Conservation (phyloP, 1,140 invertebrate species). For the Pachypsylla venusta region DNA sequence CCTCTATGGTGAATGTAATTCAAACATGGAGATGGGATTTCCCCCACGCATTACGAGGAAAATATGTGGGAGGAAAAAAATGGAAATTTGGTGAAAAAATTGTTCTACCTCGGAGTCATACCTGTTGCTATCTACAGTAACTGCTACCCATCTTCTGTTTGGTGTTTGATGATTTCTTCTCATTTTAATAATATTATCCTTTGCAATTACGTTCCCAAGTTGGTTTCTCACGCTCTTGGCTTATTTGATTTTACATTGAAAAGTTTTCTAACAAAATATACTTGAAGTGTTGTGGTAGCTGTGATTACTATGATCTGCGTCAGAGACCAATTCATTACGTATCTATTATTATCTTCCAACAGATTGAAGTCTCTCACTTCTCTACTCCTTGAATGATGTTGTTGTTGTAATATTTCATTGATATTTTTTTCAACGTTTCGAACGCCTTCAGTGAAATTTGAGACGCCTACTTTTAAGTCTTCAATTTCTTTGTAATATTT, state of each 20-base stretch:
- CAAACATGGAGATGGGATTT: too few species aligned
- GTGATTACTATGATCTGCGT: slow-evolving; percentile 70
- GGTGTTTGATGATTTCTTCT: too few species aligned
- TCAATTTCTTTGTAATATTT: slow-evolving; percentile 79
- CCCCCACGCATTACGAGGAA: too few species aligned
- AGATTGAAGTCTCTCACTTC: slow-evolving; percentile 70
- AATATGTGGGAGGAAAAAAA: too few species aligned
- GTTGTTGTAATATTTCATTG: slow-evolving; percentile 67
- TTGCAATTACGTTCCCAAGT: too few species aligned
- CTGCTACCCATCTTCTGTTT: too few species aligned
- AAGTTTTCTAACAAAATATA: slow-evolving; percentile 75
- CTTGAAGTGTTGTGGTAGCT: slow-evolving; percentile 57
- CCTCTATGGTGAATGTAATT: too few species aligned
- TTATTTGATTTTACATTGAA: slow-evolving; percentile 58
- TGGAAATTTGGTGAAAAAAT: too few species aligned
- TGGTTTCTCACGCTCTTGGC: too few species aligned
- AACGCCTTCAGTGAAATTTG: slow-evolving; percentile 69
- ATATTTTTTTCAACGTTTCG: slow-evolving; percentile 63
- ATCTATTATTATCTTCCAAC: slow-evolving; percentile 64
- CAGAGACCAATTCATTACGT: slow-evolving; percentile 75
- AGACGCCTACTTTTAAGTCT: slow-evolving; percentile 68
- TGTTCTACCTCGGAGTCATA: too few species aligned
- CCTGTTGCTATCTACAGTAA: too few species aligned
- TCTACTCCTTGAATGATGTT: slow-evolving; percentile 57
- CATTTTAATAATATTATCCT: too few species aligned